Evolutionary conservation across 2,797 vertebrate genomes (phyloP).

Genomic region (Smutsia gigantea): DNA sequence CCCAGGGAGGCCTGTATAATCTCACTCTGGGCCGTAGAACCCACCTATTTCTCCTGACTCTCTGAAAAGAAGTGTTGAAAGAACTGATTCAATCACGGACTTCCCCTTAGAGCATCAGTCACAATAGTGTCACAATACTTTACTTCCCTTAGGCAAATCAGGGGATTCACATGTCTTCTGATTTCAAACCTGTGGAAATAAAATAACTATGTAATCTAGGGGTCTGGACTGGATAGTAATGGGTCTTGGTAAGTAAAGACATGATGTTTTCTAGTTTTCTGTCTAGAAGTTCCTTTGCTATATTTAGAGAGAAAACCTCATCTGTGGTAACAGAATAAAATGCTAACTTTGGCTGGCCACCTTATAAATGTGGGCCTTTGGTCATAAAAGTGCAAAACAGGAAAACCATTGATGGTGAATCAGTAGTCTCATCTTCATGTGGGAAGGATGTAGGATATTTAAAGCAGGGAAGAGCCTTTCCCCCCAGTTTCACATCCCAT

Average conservation of each 20-base stretch:
- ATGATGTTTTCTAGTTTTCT: not conserved
- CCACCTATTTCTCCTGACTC: not conserved
- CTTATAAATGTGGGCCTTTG: not conserved
- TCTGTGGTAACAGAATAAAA: not conserved
- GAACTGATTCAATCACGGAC: not conserved
- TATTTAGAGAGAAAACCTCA: not conserved
- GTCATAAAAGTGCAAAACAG: not conserved
- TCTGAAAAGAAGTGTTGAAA: not conserved
- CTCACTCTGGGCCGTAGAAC: not conserved
- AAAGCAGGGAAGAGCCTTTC: not conserved
- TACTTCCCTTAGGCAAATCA: not conserved
- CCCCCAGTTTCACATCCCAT: accelerated
- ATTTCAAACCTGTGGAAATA: not conserved
- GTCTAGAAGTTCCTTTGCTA: not conserved
- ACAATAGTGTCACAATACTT: not conserved
- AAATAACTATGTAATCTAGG: not conserved
- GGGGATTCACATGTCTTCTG: not conserved
- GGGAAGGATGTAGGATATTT: not conserved
- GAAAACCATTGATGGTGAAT: not conserved
- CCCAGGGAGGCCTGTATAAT: not conserved
- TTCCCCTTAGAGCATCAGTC: not conserved
- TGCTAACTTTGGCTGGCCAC: not conserved
- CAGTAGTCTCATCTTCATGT: not conserved
- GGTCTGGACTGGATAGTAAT: not conserved
- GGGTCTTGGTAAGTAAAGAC: not conserved